Conservation (phyloP, 2,888 invertebrate genomes). For the Melolontha melolontha region DNA sequence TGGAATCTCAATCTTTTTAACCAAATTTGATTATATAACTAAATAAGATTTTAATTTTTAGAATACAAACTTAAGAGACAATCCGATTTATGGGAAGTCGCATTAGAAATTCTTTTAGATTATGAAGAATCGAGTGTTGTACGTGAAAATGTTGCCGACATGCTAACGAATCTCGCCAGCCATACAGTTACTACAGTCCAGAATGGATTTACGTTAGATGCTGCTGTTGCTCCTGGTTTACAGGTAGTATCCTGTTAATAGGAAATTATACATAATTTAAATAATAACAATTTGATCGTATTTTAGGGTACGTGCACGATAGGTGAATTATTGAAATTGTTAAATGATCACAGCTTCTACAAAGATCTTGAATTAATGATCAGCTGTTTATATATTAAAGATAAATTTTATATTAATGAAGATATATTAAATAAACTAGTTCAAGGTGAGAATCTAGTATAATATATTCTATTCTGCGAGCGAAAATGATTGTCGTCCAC, state of each 20-base stretch:
- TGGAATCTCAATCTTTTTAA: too few relatives aligned
- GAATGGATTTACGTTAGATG: conserved; percentile 24
- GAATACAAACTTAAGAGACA: conserved; percentile 46
- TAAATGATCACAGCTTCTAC: conserved; percentile 59
- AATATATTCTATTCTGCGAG: too few relatives aligned
- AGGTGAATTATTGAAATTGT: conserved; percentile 47
- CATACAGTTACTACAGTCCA: conserved; percentile 48
- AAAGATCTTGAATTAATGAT: conserved; percentile 55
- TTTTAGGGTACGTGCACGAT: conserved; percentile 44
- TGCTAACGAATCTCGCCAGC: conserved; percentile 64
- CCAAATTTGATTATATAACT: too few relatives aligned
- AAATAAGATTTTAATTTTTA: conserved; percentile 10
- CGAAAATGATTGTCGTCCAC: too few relatives aligned
- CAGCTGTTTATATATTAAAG: conserved; percentile 52
- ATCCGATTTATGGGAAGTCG: conserved; percentile 60
- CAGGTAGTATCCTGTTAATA: conserved; percentile 1
- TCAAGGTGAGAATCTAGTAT: background rate
- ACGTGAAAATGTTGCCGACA: conserved; percentile 69
- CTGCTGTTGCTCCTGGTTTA: conserved; percentile 19
- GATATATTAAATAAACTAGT: conserved; percentile 2
- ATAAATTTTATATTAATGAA: conserved; percentile 41
- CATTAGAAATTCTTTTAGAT: conserved; percentile 62
- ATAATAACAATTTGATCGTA: background rate
- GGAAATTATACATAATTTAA: too few relatives aligned
- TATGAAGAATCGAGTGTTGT: conserved; percentile 69